These are phyloP conservation scores for Acrossocheilus wenchowensis DNA, from an alignment of 2,797 vertebrate genomes.

Conservation along the genomic window DNA sequence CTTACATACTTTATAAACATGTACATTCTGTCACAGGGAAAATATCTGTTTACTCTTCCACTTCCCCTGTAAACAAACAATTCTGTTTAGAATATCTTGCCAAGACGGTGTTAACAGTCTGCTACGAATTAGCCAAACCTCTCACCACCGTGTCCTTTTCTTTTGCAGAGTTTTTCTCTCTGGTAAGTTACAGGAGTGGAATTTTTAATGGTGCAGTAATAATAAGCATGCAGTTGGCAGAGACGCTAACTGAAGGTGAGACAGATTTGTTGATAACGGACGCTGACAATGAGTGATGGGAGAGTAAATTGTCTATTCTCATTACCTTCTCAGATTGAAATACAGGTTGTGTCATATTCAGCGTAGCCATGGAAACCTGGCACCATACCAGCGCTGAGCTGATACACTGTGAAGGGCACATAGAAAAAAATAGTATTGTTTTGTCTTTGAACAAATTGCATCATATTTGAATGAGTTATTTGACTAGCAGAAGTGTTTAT, in stretches of 20 bases:
- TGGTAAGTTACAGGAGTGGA: constrained; percentile 60
- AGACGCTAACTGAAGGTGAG: constrained; percentile 77
- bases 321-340: constrained; percentile 83
- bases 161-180: constrained; percentile 50
- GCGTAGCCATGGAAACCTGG: constrained; percentile 77
- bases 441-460: constrained; percentile 34
- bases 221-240: constrained; percentile 66
- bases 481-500: constrained; percentile 22
- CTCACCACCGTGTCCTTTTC: constrained; percentile 41
- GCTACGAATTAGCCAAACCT: constrained; percentile 2
- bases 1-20: background rate
- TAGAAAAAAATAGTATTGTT: constrained; percentile 49
- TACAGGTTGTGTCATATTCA: constrained; percentile 77
- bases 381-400: constrained; percentile 59
- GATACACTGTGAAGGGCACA: constrained; percentile 40
- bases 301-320: constrained; percentile 75
- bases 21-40: background rate
- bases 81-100: background rate
- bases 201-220: constrained; percentile 61
- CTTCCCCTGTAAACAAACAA: constrained; percentile 12
- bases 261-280: constrained; percentile 80
- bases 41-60: constrained; percentile 7
- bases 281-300: constrained; percentile 82
- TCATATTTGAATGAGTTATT: constrained; percentile 35
- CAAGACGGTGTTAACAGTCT: background rate